Conservation (phyloP, 2,888 invertebrate genomes). For the Cephonodes hylas region DNA sequence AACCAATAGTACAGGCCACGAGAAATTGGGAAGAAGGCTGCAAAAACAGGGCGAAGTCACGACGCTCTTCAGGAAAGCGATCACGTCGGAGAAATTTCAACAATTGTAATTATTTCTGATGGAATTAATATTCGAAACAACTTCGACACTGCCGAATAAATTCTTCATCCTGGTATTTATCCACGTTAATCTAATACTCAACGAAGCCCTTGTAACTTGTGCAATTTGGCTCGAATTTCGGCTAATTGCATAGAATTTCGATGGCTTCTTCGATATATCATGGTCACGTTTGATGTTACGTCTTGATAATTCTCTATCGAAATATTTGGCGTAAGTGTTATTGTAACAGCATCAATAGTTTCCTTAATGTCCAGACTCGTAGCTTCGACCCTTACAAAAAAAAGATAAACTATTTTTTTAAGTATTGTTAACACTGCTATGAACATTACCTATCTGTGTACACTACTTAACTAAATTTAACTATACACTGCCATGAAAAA, state of each 20-base stretch:
- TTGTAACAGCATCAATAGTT: too few relatives aligned
- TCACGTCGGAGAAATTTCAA: conserved; percentile 6
- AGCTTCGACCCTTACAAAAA: too few relatives aligned
- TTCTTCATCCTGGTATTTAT: not conserved
- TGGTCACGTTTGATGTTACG: not conserved
- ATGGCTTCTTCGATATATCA: not conserved
- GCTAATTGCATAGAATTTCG: not conserved
- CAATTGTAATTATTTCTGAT: conserved; percentile 10
- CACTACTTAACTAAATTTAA: not conserved
- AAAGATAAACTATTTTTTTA: too few relatives aligned
- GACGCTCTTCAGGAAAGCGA: not conserved
- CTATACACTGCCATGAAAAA: not conserved
- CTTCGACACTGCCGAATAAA: not conserved
- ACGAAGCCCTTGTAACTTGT: conserved; percentile 1
- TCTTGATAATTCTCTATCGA: too few relatives aligned
- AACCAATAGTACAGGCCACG: not conserved
- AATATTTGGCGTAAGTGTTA: too few relatives aligned
- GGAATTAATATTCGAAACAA: conserved; percentile 5
- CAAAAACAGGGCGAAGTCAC: conserved; percentile 5
- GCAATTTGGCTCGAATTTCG: not conserved
- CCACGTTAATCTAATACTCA: conserved; percentile 5
- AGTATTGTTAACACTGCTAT: too few relatives aligned
- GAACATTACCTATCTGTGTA: too few relatives aligned
- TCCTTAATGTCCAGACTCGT: too few relatives aligned
- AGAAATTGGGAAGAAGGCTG: conserved; percentile 10